Conservation (phyloP, 2,888 invertebrate genomes). For the Melieria picta region DNA sequence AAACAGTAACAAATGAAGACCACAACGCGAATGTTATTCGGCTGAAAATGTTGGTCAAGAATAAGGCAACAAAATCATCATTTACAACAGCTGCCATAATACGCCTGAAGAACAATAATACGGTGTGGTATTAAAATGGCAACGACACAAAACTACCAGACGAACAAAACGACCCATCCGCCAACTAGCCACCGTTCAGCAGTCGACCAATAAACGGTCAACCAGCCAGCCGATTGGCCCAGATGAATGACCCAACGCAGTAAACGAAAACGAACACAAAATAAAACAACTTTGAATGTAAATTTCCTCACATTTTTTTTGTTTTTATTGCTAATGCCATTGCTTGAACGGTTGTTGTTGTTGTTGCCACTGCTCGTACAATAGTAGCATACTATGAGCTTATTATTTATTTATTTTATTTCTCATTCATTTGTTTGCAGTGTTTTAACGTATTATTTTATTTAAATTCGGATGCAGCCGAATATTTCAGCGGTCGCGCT, state of each 20-base stretch:
- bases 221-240: neutral
- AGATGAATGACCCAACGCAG: neutral
- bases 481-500: conserved; percentile 16
- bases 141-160: too few species aligned
- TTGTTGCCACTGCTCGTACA: neutral
- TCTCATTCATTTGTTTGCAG: neutral
- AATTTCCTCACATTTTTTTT: neutral
- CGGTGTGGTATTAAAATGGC: too few species aligned
- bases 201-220: neutral
- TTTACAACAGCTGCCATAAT: too few species aligned
- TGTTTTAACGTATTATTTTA: neutral
- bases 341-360: neutral
- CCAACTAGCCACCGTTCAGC: neutral
- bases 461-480: neutral
- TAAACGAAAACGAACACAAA: neutral
- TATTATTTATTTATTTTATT: too few species aligned
- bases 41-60: too few species aligned
- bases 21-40: too few species aligned
- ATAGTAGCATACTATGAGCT: neutral
- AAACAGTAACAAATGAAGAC: too few species aligned
- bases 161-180: neutral
- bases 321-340: neutral
- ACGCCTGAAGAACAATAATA: too few species aligned
- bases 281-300: neutral
- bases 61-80: too few species aligned